Base-by-base conservation (phyloP, 2,888 invertebrate genomes). In the Tipula confusa region DNA sequence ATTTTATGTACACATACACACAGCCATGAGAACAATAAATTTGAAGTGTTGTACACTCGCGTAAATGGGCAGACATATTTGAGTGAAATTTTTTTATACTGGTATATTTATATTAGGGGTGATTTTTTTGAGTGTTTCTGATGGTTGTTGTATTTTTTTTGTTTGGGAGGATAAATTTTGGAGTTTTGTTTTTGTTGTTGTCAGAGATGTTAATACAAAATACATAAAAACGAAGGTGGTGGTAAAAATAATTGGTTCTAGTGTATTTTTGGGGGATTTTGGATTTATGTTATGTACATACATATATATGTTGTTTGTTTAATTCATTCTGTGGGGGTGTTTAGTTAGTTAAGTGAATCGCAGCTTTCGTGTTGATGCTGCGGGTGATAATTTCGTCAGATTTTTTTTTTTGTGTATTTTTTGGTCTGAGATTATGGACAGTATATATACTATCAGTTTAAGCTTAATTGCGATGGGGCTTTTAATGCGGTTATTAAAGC, bases 211-310 rank as follows among this genome's bases (percentile, higher is more conserved):
- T 2, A 36, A n/a, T n/a, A n/a, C n/a, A n/a, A n/a, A 4, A 1
- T 15, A 43, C 15, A 43, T 64, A 2, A 24, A 24, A 9, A 64
- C 4, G 64, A 64, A 24, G 24, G 64, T 64, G 64, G 24, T 64
- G 24, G 43, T 6, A 64, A 64, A 64, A 24, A 64, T 64, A 64
- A 64, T 64, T 64, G 64, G 64, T 64, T 64, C 24, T 64, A 64
- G 64, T 64, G 64, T 64, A 64, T 24, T 64, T 64, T 64, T 64
- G 24, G 31, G n/a, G 64, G 64, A 64, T 64, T 64, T 64, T 64
- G 64, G 64, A 24, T 64, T 64, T 64, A 64, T 43, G 36, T 43
- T 15, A 64, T 64, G 64, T 64, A 43, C n/a, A 64, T 5, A 43
- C 9, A 43, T 36, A 0, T 36, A 9, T 38, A 38, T 6, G 24